Base-by-base conservation (phyloP, 2,888 invertebrate species). In the Seira ritae region DNA sequence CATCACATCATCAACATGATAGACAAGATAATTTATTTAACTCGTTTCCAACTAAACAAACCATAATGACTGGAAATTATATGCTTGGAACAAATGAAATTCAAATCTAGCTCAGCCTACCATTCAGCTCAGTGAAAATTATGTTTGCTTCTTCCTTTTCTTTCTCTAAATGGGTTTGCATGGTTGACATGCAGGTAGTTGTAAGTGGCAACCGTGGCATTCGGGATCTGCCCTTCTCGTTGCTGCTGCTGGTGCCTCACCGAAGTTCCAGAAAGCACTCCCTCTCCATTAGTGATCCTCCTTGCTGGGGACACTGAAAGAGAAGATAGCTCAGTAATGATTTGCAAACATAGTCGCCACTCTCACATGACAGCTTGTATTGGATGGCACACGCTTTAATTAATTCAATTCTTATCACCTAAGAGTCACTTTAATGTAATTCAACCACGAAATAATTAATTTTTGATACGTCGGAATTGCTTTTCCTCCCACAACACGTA, bases 161-260 rank as follows among this genome's bases (percentile, higher is more conserved):
- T n/a, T n/a, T n/a, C n/a, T n/a, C n/a, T n/a, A n/a, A n/a, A n/a
- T n/a, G n/a, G n/a, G n/a, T n/a, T n/a, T n/a, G n/a, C n/a, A n/a
- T n/a, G n/a, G n/a, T n/a, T n/a, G n/a, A 42, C 97, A 97, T 73
- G 97, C 97, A 91, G 98, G n/a, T n/a, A 98, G 89, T 97, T 95
- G 92, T 96, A 94, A 76, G 92, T 93, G 79, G 91, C 92, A 91
- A 89, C 91, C 84, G 85, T 85, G 55, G 91, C 90, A 91, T 90
- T 89, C 10, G 86, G 71, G 37, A 84, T 68, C 55, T 84, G 72
- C 19, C 84, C 84, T 15, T 87, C 87, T 37, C 87, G 79, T 24
- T 60, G 67, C 68, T 78, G 86, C n/a, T n/a, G n/a, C 8, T 31
- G 31, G 66, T 85, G 86, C 66, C 85, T 71, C 31, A 31, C 31